A percentile compares a stretch with the other conserved stretches of the same genome.
Evolutionary conservation across 2,113 vertebrate species (phyloP).

Genomic region (Microtus montanus): DNA sequence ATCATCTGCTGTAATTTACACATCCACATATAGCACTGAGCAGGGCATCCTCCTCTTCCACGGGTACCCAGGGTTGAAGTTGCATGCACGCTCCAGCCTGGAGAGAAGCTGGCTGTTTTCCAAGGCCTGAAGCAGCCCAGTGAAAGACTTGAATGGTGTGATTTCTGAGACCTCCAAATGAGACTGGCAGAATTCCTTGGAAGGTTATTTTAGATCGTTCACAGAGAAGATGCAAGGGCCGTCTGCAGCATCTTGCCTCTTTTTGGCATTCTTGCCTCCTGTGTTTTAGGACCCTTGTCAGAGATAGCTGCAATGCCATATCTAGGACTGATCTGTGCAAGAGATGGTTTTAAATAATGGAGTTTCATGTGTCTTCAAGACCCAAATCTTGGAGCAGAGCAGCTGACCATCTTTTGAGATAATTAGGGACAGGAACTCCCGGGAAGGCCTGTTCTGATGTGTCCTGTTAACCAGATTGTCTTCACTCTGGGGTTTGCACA

Average conservation of each 20-base stretch:
- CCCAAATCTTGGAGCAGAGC: not conserved
- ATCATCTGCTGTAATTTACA: conserved; percentile 87
- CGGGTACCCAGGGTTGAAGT: conserved; percentile 65
- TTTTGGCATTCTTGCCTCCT: not conserved
- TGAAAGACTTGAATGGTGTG: conserved; percentile 48
- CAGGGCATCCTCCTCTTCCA: conserved; percentile 74
- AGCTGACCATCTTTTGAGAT: not conserved
- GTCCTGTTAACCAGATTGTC: not conserved
- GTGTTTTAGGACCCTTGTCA: not conserved
- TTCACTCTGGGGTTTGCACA: not conserved
- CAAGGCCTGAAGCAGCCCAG: conserved; percentile 40
- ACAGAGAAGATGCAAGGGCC: not conserved
- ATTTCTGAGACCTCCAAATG: conserved; percentile 63
- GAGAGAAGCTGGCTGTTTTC: conserved; percentile 69
- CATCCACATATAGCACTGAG: conserved; percentile 76
- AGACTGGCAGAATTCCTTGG: conserved; percentile 58
- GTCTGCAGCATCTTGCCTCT: conserved; percentile 13
- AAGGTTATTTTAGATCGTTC: conserved; percentile 56
- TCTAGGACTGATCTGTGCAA: conserved; percentile 16
- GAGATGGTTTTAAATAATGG: not conserved
- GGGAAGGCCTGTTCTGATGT: not conserved
- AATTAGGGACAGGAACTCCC: not conserved
- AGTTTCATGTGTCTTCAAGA: not conserved
- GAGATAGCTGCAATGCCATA: not conserved
- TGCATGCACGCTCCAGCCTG: conserved; percentile 3